Percentiles rank a stretch among this genome's conserved stretches.
Conservation (phyloP, 92 coral and sea anemone genomes). For the Galaxea fascicularis region DNA sequence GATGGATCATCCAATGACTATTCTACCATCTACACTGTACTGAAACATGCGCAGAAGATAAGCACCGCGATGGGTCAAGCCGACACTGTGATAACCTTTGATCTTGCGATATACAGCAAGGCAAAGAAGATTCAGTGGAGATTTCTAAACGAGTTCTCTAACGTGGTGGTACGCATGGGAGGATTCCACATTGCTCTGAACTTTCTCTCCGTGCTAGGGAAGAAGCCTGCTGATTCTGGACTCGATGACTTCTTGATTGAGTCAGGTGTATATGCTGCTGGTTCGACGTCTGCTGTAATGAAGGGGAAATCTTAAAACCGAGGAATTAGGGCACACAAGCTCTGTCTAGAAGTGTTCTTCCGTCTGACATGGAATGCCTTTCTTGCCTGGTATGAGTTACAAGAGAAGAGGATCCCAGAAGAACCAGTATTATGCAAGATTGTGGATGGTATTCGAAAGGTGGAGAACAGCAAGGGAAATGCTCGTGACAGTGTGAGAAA, state of each 20-base stretch:
- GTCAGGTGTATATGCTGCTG: constrained; percentile 76
- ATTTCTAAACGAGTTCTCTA: constrained; percentile 58
- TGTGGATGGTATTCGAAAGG: constrained; percentile 36
- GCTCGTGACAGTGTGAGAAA: constrained; percentile 26
- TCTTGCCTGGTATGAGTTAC: constrained; percentile 45
- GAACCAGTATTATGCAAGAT: constrained; percentile 24
- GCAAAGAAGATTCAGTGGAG: constrained; percentile 76
- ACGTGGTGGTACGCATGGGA: constrained; percentile 66
- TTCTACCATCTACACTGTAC: constrained; percentile 66
- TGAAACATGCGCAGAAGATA: constrained; percentile 68
- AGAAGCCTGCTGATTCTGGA: constrained; percentile 57
- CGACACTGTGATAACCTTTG: constrained; percentile 66
- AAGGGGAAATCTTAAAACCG: constrained; percentile 76
- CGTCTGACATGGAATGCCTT: constrained; percentile 75
- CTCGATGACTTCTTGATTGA: constrained; percentile 73
- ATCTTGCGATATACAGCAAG: constrained; percentile 66
- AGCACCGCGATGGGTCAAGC: constrained; percentile 59
- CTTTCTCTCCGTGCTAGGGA: constrained; percentile 62
- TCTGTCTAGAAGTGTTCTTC: constrained; percentile 70
- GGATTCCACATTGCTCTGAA: constrained; percentile 74
- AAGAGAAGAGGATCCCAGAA: constrained; percentile 41
- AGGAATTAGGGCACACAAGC: constrained; percentile 81
- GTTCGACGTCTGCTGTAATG: constrained; percentile 66
- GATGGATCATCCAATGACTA: constrained; percentile 43
- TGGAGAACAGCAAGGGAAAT: constrained; percentile 33